Base-by-base conservation (phyloP, 2,113 vertebrate species). In the Formicarius rufipectus region DNA sequence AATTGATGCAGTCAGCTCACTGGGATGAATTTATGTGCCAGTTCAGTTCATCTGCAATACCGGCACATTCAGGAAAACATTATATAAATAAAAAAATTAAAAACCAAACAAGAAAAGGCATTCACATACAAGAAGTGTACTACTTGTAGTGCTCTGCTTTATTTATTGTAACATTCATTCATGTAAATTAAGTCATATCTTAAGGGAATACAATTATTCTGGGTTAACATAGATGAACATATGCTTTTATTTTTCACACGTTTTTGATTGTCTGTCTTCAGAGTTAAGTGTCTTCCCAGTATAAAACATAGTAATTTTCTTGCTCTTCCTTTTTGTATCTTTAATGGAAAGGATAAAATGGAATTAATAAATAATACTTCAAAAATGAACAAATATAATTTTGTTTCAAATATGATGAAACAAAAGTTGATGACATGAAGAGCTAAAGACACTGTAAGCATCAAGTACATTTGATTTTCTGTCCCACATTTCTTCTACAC, bases 41-140 rank as follows among this genome's bases (percentile, higher is more conserved):
- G 52, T 88, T 78, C 67, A 77, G 45, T 49, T 45, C 59, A 96
- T 82, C 39, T 87, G 33, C 52, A 92, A 33, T 45, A 62, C 21
- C 27, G 94, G 63, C 56, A 96, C 23, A 82, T 64, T 89, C 88
- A 95, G 50, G 93, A 93, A 93, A 76, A 35, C 17, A 47, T 47
- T 92, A 50, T 63, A 55, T 22, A 75, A 93, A 90, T 45, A 25
- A 9, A 8, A 53, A 19, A 45, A 45, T 19, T 20, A 17, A 45
- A 40, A 11, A n/a, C n/a, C 59, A 55, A 31, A 58, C 19, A 66
- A 50, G 19, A 55, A 44, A 74, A n/a, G 12, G 14, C 10, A 39
- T 40, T 72, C 30, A 63, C 78, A 53, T 77, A 47, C 33, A 95
- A 64, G 55, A 86, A 84, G 33, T 92, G 12, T 13, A 72, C 31